Percentiles rank a stretch among this genome's conserved stretches.
Conservation (phyloP, 2,797 vertebrate genomes). For the Enteromius paludinosus region DNA sequence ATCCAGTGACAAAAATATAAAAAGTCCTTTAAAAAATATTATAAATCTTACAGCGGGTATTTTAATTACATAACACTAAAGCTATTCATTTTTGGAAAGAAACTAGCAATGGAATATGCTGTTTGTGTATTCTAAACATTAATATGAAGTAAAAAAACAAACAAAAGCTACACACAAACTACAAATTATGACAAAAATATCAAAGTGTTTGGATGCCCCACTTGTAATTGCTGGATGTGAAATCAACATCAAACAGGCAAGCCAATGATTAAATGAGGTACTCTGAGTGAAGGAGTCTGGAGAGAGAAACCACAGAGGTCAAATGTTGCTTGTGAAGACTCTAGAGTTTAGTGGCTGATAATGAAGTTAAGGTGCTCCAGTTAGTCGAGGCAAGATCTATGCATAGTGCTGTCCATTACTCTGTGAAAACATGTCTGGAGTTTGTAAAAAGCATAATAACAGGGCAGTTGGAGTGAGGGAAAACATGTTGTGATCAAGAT, state of each 20-base stretch:
- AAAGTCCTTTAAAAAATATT: not conserved
- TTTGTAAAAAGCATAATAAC: not conserved
- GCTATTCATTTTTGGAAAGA: not conserved
- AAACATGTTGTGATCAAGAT: constrained; percentile 29
- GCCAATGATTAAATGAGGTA: not conserved
- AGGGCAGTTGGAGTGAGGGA: not conserved
- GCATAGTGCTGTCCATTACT: not conserved
- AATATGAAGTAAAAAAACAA: not conserved
- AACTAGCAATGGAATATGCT: not conserved
- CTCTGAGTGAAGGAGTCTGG: not conserved
- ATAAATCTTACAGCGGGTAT: not conserved
- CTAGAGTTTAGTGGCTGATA: constrained; percentile 16
- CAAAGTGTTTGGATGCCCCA: not conserved
- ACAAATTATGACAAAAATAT: not conserved
- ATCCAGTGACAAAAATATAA: not conserved
- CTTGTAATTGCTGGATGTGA: not conserved
- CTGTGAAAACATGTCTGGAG: constrained; percentile 19
- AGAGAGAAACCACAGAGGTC: constrained; percentile 8
- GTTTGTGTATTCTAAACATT: not conserved
- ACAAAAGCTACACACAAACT: no score
- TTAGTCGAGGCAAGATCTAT: not conserved
- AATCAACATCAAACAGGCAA: constrained; percentile 4
- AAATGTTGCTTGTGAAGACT: constrained; percentile 20
- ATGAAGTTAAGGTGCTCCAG: constrained; percentile 12
- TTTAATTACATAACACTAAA: not conserved